These are phyloP conservation scores for Rhagonycha fulva DNA, from an alignment of 2,888 invertebrate species.

Conservation along the genomic window DNA sequence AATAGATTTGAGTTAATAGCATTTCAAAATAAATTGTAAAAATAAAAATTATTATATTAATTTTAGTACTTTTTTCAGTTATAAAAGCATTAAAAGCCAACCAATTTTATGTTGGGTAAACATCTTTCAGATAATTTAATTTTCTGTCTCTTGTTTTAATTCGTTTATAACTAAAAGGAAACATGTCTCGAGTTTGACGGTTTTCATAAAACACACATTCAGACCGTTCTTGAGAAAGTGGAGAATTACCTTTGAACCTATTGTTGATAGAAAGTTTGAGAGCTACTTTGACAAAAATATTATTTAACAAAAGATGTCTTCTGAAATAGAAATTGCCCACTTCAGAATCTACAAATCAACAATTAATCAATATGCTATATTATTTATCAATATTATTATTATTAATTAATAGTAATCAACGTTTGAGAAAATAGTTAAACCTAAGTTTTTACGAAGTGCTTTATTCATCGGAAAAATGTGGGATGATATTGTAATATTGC, in stretches of 20 bases:
- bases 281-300: conserved; percentile 51
- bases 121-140: conserved; percentile 24
- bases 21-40: background rate
- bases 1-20: background rate
- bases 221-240: conserved; percentile 38
- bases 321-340: conserved; percentile 46
- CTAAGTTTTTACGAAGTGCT: too few species aligned
- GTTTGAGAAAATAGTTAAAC: background rate
- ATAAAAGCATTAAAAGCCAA: conserved; percentile 6
- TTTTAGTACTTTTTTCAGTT: background rate
- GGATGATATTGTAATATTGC: too few species aligned
- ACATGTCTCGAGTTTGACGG: conserved; percentile 36
- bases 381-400: background rate
- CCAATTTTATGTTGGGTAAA: conserved; percentile 17
- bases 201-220: conserved; percentile 37
- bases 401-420: background rate
- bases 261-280: conserved; percentile 51
- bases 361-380: conserved; percentile 14
- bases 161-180: conserved; percentile 36
- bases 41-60: background rate
- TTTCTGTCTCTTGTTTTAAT: conserved; percentile 20
- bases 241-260: conserved; percentile 44
- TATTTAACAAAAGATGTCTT: conserved; percentile 48
- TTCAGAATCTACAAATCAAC: conserved; percentile 28
- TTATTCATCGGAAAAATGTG: too few species aligned